These are phyloP conservation scores for Propithecus perrieri DNA, from an alignment of 2,797 vertebrate genomes.

Conservation along the genomic window DNA sequence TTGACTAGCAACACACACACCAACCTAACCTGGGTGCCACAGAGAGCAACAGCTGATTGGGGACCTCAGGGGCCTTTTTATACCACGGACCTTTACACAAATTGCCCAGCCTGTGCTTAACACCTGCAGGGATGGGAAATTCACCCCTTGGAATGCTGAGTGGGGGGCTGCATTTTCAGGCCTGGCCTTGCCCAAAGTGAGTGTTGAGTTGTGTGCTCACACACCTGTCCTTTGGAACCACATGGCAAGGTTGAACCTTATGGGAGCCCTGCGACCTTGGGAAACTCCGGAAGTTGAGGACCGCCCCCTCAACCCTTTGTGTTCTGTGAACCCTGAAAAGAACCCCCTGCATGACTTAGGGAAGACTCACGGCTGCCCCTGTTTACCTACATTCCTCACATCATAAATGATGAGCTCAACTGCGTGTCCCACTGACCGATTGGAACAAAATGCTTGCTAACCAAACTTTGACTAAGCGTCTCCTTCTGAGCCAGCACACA, in stretches of 20 bases:
- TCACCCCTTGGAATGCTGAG: too few species aligned
- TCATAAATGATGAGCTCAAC: neutral
- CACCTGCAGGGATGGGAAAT: too few species aligned
- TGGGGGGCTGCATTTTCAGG: neutral
- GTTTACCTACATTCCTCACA: neutral
- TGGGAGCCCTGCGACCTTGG: neutral
- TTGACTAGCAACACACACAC: neutral
- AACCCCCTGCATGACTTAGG: neutral
- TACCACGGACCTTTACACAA: neutral
- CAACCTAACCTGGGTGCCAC: neutral
- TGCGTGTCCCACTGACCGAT: neutral
- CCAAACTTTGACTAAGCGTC: neutral
- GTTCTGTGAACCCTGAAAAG: neutral
- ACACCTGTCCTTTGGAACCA: neutral
- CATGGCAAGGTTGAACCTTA: neutral
- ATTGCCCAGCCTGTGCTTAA: neutral
- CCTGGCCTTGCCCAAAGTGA: neutral
- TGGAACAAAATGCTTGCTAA: neutral
- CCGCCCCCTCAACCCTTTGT: neutral
- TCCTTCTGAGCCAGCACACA: neutral
- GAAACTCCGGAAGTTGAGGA: neutral
- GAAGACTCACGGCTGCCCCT: neutral
- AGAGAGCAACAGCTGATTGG: fast-evolving
- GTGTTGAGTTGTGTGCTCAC: neutral
- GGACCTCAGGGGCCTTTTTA: neutral